Evolutionary conservation across 2,113 vertebrate species (phyloP), one percentile per base, ranked within the genome.

Genomic region (Raphicerus campestris): DNA sequence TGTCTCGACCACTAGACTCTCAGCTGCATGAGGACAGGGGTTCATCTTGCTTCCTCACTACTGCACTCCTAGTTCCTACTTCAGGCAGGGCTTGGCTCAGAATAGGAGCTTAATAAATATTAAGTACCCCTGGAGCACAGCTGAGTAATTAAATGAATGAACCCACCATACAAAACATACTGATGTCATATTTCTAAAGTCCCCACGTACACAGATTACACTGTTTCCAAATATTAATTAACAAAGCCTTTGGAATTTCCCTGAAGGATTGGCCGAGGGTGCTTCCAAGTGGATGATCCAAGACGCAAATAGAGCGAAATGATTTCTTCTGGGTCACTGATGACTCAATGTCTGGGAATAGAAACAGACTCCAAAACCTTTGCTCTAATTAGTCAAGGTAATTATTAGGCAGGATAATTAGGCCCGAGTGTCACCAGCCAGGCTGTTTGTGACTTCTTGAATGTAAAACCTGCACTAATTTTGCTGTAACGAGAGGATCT

Each of bases 321-420:
- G 88, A 93, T 95, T 96, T 91, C 93, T 97, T 97, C 95, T 94
- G 93, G 93, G 94, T 97, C 88, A 83, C 66, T 35, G 91, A 55
- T 98, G 97, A 98, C 80, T 97, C 96, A 96, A 42, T 39, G 86
- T 95, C 96, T 95, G 77, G 85, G 82, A 98, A 97, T 97, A 97
- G 97, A 95, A 93, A 87, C 87, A 63, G 10, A 47, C 90, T 96
- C 88, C 3, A 14, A 80, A 96, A 95, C 85, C 97, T 97, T 96
- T 94, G 94, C 91, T 93, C 93, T 96, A 92, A 97, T 98, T 97
- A 97, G 97, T 93, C 75, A 84, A 95, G 87, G 87, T 96, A 93
- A 98, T 97, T 95, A 92, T 89, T 96, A 92, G 92, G 78, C 39
- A 35, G 35, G 15, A 42, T 94, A 93, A 97, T 95, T 70, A 92